A percentile compares a stretch with the other conserved stretches of the same genome.
Conservation (phyloP, 2,797 vertebrate genomes). For the Sparus aurata region DNA sequence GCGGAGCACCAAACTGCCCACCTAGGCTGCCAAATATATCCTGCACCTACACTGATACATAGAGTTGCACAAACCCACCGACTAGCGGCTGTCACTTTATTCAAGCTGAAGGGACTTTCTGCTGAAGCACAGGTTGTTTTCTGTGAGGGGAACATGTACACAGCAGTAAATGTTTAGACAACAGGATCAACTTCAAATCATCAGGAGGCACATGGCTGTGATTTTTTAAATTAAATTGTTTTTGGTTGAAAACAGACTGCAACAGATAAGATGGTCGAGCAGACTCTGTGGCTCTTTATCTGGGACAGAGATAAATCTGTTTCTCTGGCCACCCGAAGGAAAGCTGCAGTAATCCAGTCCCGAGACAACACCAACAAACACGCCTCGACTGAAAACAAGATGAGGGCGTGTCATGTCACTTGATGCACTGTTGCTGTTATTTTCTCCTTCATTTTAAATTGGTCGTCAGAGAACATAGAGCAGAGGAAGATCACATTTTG, state of each 20-base stretch:
- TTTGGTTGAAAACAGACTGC: neutral
- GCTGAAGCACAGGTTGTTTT: neutral
- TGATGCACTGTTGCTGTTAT: neutral
- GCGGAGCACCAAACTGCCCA: slow-evolving; percentile 47
- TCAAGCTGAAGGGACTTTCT: neutral
- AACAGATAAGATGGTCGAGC: slow-evolving; percentile 24
- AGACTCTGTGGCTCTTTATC: slow-evolving; percentile 33
- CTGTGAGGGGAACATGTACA: neutral
- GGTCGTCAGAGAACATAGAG: neutral
- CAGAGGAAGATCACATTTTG: neutral
- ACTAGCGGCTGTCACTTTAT: neutral
- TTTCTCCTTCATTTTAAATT: neutral
- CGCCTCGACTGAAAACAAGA: slow-evolving; percentile 24
- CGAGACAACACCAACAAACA: slow-evolving; percentile 42
- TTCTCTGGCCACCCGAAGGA: slow-evolving; percentile 24
- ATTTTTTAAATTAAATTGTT: neutral
- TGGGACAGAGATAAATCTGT: slow-evolving; percentile 48
- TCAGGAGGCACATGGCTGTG: slow-evolving; percentile 1
- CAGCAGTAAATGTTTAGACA: slow-evolving; percentile 19
- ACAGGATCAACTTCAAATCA: neutral
- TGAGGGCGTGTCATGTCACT: slow-evolving; percentile 11
- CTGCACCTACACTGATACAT: slow-evolving; percentile 21
- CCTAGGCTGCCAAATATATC: slow-evolving; percentile 53
- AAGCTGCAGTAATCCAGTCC: slow-evolving; percentile 66
- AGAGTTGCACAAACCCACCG: neutral